Evolutionary conservation across 2,888 invertebrate genomes (phyloP).

Genomic region (Hirtodrosophila cameraria): DNA sequence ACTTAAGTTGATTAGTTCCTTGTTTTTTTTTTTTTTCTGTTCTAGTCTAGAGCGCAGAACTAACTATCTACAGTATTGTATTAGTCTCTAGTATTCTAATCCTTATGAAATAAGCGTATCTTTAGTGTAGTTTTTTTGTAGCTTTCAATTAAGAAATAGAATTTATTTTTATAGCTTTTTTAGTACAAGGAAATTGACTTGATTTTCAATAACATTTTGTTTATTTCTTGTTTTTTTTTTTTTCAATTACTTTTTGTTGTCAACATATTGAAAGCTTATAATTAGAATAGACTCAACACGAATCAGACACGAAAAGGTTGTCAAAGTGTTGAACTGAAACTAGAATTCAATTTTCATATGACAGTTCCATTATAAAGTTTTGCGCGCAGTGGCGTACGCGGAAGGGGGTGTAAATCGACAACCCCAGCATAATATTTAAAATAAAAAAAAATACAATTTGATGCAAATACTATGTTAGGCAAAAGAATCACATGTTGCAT

Average conservation of each 20-base stretch:
- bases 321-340: not conserved
- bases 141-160: too few relatives aligned
- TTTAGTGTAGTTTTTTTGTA: too few relatives aligned
- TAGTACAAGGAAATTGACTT: constrained; percentile 7
- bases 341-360: not conserved
- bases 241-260: not conserved
- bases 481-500: too few relatives aligned
- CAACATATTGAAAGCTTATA: constrained; percentile 48
- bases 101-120: too few relatives aligned
- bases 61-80: too few relatives aligned
- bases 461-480: too few relatives aligned
- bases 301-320: constrained; percentile 16
- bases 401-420: not conserved
- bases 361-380: not conserved
- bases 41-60: too few relatives aligned
- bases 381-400: not conserved
- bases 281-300: constrained; percentile 42
- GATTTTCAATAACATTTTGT: constrained; percentile 1
- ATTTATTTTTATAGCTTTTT: not conserved
- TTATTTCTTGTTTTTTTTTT: constrained; percentile 2
- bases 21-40: too few relatives aligned
- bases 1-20: too few relatives aligned
- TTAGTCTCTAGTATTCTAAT: too few relatives aligned
- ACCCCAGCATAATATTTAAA: too few relatives aligned
- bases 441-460: too few relatives aligned